Percentiles rank a stretch among this genome's conserved stretches.
These are phyloP conservation scores for Lutraria rhynchaena DNA, from an alignment of 1,140 invertebrate genomes.

Conservation along the genomic window DNA sequence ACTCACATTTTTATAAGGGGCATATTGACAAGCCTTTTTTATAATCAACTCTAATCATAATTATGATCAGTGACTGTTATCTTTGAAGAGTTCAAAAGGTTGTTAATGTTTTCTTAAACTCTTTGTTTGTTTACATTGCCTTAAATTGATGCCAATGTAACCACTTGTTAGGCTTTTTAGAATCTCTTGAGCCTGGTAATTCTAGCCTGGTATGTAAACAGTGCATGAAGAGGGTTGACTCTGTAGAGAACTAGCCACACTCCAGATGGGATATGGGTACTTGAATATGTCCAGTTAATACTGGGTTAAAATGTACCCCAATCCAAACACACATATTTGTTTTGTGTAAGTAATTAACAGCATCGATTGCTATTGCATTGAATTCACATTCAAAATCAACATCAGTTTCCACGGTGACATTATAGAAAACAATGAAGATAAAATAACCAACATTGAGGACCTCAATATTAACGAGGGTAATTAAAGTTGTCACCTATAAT, in stretches of 20 bases:
- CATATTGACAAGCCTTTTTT: neutral
- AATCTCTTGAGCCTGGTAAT: neutral
- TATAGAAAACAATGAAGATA: too few species aligned
- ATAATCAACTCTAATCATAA: constrained; percentile 5
- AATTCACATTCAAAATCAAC: neutral
- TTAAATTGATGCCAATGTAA: neutral
- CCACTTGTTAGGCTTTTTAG: constrained; percentile 4
- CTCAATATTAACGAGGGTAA: too few species aligned
- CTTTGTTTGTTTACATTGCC: constrained; percentile 1
- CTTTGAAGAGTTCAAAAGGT: constrained; percentile 16
- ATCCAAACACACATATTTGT: neutral
- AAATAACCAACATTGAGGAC: too few species aligned
- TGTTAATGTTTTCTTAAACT: constrained; percentile 22
- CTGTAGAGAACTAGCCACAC: neutral
- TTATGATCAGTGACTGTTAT: neutral
- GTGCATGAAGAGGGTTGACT: neutral
- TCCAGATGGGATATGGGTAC: neutral
- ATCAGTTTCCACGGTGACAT: neutral
- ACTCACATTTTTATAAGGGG: neutral
- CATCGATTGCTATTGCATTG: neutral
- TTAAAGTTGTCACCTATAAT: too few species aligned
- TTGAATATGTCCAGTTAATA: neutral
- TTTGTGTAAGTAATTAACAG: neutral
- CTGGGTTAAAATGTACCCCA: neutral
- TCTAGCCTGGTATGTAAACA: constrained; percentile 8